phyloP scores from a whole-genome alignment of 2,888 invertebrate genomes.

The Itoplectis maculator region DNA sequence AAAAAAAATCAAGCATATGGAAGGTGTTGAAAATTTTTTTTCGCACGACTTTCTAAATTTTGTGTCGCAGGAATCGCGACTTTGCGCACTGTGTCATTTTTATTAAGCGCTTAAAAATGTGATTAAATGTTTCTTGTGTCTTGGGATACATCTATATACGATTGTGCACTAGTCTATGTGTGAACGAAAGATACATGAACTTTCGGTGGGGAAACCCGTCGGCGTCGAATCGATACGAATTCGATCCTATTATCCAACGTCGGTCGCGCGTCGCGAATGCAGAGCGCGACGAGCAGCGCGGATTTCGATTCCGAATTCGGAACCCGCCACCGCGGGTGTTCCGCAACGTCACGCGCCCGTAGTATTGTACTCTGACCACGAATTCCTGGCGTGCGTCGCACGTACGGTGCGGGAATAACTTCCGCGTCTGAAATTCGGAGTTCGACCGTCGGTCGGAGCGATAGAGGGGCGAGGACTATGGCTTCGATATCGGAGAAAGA shows the following conservation, averaged over 20 bases:
- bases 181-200: conserved; percentile 39
- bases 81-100: too few relatives aligned
- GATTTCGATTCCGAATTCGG: conserved; percentile 69
- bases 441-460: too few relatives aligned
- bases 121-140: not conserved
- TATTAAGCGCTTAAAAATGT: too few relatives aligned
- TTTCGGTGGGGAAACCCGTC: conserved; percentile 61
- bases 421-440: conserved; percentile 67
- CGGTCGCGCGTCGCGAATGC: conserved; percentile 60
- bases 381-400: conserved; percentile 68
- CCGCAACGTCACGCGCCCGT: conserved; percentile 65
- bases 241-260: conserved; percentile 66
- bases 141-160: not conserved
- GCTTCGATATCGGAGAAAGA: conserved; percentile 36
- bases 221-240: conserved; percentile 65
- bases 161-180: conserved; percentile 25
- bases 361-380: conserved; percentile 67
- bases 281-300: conserved; percentile 59
- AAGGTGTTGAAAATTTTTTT: too few relatives aligned
- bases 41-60: too few relatives aligned
- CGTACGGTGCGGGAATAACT: conserved; percentile 69
- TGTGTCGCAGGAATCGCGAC: too few relatives aligned
- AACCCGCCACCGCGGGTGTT: conserved; percentile 66
- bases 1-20: too few relatives aligned
- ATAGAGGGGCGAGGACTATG: too few relatives aligned